A percentile compares a stretch with the other conserved stretches of the same genome.
These are phyloP conservation scores for Megalonaias nervosa DNA, from an alignment of 1,140 invertebrate species.

Conservation along the genomic window DNA sequence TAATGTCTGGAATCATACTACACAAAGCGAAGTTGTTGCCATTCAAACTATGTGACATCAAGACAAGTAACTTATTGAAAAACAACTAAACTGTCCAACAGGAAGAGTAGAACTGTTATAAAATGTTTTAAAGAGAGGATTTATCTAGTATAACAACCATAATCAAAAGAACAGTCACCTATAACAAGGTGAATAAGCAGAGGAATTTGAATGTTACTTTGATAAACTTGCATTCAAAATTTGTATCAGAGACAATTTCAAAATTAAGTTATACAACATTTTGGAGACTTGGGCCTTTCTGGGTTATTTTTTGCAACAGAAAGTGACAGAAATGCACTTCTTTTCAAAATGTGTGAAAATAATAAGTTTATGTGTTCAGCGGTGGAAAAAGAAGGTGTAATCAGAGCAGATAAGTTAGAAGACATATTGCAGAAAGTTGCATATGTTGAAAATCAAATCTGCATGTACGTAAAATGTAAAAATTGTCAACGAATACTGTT, in stretches of 20 bases:
- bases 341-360: conserved; percentile 39
- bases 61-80: too few relatives aligned
- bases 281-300: conserved; percentile 38
- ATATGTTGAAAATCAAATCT: conserved; percentile 17
- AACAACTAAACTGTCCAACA: too few relatives aligned
- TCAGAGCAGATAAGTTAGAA: conserved; percentile 12
- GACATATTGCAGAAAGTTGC: conserved; percentile 7
- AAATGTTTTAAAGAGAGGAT: conserved; percentile 25
- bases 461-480: conserved; percentile 38
- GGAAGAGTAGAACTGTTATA: background rate
- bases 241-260: conserved; percentile 21
- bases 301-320: conserved; percentile 24
- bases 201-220: conserved; percentile 20
- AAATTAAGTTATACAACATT: conserved; percentile 38
- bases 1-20: too few relatives aligned
- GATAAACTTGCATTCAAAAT: conserved; percentile 32
- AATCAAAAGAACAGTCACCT: conserved; percentile 31
- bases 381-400: conserved; percentile 6
- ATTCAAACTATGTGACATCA: too few relatives aligned
- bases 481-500: conserved; percentile 14
- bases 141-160: conserved; percentile 26
- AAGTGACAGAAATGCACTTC: conserved; percentile 38
- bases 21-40: too few relatives aligned
- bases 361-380: conserved; percentile 28
- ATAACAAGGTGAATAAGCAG: conserved; percentile 36